phyloP scores from a whole-genome alignment of 2,888 invertebrate species.

The Brachylomia viminalis region DNA sequence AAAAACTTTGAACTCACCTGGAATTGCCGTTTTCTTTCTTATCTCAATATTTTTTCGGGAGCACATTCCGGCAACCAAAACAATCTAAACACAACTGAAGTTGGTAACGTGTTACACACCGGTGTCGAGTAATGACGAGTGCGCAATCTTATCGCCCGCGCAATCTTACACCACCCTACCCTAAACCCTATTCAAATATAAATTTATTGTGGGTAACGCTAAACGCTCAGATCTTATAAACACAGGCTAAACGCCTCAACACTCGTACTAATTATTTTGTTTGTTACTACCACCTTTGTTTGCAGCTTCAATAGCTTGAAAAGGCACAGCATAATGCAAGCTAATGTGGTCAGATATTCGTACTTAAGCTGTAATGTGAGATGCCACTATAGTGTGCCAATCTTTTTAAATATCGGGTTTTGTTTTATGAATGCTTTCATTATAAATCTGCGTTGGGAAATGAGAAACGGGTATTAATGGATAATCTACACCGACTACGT shows the following conservation, averaged over 20 bases:
- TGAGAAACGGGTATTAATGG: conserved; percentile 4
- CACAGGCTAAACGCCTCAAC: conserved; percentile 83
- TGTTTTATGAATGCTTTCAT: conserved; percentile 44
- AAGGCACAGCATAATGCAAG: conserved; percentile 73
- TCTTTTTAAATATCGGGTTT: conserved; percentile 28
- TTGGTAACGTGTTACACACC: too few species aligned
- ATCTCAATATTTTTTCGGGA: too few species aligned
- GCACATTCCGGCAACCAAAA: too few species aligned
- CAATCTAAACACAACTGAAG: too few species aligned
- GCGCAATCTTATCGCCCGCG: too few species aligned
- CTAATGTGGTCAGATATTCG: conserved; percentile 78
- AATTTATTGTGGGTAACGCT: conserved; percentile 78
- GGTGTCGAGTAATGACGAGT: too few species aligned
- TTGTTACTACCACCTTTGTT: conserved; percentile 58
- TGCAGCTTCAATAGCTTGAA: conserved; percentile 44
- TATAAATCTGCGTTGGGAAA: conserved; percentile 14
- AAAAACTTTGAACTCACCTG: too few species aligned
- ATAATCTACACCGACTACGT: conserved; percentile 5
- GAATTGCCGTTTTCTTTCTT: too few species aligned
- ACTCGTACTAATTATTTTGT: conserved; percentile 88
- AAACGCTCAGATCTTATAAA: too few species aligned
- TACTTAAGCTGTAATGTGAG: conserved; percentile 67
- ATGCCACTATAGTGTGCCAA: conserved; percentile 49
- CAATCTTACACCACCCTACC: too few species aligned
- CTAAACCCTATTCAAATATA: conserved; percentile 78